These are phyloP conservation scores for Erpetoichthys calabaricus DNA, from an alignment of 2,797 vertebrate genomes.

Conservation along the genomic window DNA sequence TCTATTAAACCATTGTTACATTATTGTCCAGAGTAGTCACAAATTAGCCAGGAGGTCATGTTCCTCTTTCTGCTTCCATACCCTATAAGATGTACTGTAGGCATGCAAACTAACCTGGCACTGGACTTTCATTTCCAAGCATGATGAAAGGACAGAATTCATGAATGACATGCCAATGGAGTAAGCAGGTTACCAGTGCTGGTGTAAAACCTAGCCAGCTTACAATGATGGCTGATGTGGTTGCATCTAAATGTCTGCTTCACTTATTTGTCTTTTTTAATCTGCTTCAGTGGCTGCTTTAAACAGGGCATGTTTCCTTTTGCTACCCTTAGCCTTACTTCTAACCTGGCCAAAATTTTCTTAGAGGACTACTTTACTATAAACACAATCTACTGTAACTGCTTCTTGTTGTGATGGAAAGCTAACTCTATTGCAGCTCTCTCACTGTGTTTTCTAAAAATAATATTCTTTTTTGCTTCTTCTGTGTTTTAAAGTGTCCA, in stretches of 20 bases:
- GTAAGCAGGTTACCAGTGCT: slow-evolving; percentile 23
- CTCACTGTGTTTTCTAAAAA: slow-evolving; percentile 18
- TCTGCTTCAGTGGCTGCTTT: slow-evolving; percentile 30
- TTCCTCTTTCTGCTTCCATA: too few species aligned
- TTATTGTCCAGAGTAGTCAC: too few species aligned
- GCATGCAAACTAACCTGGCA: neutral
- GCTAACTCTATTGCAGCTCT: slow-evolving; percentile 7
- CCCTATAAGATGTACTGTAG: too few species aligned
- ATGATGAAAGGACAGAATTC: slow-evolving; percentile 10
- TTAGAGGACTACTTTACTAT: slow-evolving; percentile 27
- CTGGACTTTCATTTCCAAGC: neutral
- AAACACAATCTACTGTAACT: slow-evolving; percentile 20
- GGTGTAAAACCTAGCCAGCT: slow-evolving; percentile 19
- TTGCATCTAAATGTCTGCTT: slow-evolving; percentile 24
- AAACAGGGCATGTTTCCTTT: slow-evolving; percentile 27
- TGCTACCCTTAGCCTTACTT: slow-evolving; percentile 25
- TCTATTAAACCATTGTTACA: too few species aligned
- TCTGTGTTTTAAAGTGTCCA: slow-evolving; percentile 21
- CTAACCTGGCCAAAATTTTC: slow-evolving; percentile 36
- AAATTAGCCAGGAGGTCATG: too few species aligned
- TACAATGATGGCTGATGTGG: slow-evolving; percentile 26
- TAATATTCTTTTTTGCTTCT: slow-evolving; percentile 21
- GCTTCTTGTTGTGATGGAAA: neutral
- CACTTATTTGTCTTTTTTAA: slow-evolving; percentile 28
- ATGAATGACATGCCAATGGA: slow-evolving; percentile 7